phyloP scores from a whole-genome alignment of 2,113 vertebrate species.

The Zootoca vivipara region DNA sequence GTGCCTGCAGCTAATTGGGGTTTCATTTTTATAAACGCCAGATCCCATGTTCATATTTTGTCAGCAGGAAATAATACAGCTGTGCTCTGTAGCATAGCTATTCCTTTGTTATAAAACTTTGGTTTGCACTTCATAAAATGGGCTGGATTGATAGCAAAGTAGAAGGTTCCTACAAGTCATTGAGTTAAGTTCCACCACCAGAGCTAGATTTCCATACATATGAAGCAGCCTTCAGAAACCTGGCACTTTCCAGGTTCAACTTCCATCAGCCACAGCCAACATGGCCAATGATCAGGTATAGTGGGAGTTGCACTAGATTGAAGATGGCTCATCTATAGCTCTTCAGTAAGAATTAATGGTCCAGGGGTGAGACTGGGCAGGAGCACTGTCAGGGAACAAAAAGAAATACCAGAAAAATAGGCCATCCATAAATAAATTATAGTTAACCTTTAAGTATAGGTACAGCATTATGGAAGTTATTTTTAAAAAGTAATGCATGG shows the following conservation, averaged over 20 bases:
- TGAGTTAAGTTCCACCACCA: neutral
- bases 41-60: rapidly evolving
- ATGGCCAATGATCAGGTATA: too few relatives aligned
- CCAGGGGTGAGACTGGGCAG: neutral
- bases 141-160: rapidly evolving
- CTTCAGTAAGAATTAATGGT: neutral
- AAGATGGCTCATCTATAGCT: neutral
- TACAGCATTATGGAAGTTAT: neutral
- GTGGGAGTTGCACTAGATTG: too few relatives aligned
- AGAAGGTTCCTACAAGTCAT: neutral
- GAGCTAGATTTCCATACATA: neutral
- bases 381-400: neutral
- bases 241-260: neutral
- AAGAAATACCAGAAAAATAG: neutral
- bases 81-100: neutral
- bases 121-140: neutral
- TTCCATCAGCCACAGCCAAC: neutral
- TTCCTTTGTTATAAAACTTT: constrained; percentile 1
- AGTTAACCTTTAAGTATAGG: neutral
- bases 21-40: rapidly evolving
- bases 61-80: neutral
- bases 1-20: neutral
- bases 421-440: neutral
- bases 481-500: neutral
- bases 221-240: neutral